Base-by-base conservation (phyloP, 1,140 invertebrate species). In the Heliconius nattereri region DNA sequence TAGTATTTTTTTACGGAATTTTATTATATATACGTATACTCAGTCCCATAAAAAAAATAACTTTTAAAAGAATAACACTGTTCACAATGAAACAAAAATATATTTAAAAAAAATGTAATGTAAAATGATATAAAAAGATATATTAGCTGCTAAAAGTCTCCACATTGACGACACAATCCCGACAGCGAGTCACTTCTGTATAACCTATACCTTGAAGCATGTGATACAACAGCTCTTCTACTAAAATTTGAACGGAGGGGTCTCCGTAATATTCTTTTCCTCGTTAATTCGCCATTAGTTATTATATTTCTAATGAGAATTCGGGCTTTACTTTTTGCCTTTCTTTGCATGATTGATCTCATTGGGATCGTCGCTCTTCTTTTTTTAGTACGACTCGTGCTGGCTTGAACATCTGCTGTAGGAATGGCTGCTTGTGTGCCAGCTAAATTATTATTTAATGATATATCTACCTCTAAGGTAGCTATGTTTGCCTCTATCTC, bases 251-350 rank as follows among this genome's bases (percentile, higher is more conserved):
- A 16, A 29, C 57, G 57, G 9, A 66, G n/a, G 2, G 26, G 26
- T 66, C 60, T n/a, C 60, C 26, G 23, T 3, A 66, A 66, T 3
- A 29, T 66, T 29, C 9, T 66, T 26, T 29, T 66, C 5, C 60
- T 8, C 23, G 13, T 66, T 29, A 29, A 26, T 29, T 66, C 60
- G 1, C 26, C 60, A 16, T 29, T 66, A 13, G 60, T 66, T 29
- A 35, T 35, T 35, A 66, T 66, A 11, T 66, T 66, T 29, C 60
- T 66, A 13, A 66, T 66, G 60, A 66, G 60, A 66, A 66, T 66
- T 16, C 13, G 23, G 2, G 60, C 60, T 66, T 16, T 66, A 16
- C 26, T 66, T 66, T 66, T 66, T 66, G 60, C 60, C 11, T 66
- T 13, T 66, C 60, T 29, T 9, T 66, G 60, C 23, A 29, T 16